Conservation (phyloP, 2,797 vertebrate genomes). For the Sebastes itinus region DNA sequence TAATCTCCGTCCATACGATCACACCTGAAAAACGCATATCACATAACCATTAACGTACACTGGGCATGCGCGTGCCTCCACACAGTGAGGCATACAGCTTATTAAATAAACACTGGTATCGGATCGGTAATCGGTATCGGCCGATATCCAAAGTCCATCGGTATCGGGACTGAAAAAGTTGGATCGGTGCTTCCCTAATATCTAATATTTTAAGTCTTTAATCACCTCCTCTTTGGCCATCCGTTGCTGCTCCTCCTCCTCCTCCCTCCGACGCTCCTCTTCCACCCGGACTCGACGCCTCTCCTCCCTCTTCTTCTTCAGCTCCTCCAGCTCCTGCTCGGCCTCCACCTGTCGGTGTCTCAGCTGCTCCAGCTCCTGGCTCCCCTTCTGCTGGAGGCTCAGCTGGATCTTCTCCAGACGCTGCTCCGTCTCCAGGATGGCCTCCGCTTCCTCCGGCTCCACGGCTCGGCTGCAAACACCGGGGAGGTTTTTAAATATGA, state of each 20-base stretch:
- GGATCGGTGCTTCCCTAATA: no score
- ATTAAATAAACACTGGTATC: no score
- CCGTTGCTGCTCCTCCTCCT: conserved; percentile 70
- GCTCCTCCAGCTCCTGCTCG: conserved; percentile 83
- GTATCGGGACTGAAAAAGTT: no score
- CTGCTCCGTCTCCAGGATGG: conserved; percentile 75
- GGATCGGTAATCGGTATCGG: no score
- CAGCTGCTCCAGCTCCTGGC: conserved; percentile 77
- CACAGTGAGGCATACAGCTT: no score
- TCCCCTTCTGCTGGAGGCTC: conserved; percentile 79
- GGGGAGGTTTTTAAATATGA: neutral
- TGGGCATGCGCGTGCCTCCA: no score
- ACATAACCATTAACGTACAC: no score
- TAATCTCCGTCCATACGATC: no score
- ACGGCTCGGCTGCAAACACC: conserved; percentile 21
- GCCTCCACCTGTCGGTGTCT: conserved; percentile 73
- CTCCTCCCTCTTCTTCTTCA: conserved; percentile 78
- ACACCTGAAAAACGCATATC: no score
- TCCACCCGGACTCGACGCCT: conserved; percentile 62
- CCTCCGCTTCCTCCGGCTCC: conserved; percentile 60
- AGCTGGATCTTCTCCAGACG: conserved; percentile 82
- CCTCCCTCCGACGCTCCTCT: conserved; percentile 67
- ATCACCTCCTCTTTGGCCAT: conserved; percentile 78
- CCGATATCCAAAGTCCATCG: no score
- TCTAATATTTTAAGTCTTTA: no score